Evolutionary conservation across 2,797 vertebrate genomes (phyloP).

Genomic region (Macropus fuliginosus): DNA sequence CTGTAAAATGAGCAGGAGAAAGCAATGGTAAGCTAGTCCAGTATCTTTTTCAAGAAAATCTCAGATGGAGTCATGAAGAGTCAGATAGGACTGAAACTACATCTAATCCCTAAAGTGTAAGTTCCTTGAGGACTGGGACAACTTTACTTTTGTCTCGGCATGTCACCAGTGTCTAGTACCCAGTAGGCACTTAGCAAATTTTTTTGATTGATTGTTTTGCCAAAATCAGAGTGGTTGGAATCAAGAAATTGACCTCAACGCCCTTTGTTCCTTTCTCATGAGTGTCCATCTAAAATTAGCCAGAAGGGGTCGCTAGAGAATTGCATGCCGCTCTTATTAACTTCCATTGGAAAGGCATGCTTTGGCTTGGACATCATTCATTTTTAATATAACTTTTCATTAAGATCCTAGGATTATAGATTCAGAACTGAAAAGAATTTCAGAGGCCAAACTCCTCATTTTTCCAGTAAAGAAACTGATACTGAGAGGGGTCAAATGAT

Average conservation of each 20-base stretch:
- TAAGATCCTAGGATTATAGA: background rate
- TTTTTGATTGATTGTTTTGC: background rate
- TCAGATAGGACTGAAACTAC: background rate
- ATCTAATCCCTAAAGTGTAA: background rate
- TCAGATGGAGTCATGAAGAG: background rate
- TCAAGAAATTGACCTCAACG: background rate
- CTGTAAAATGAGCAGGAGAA: background rate
- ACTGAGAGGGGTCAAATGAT: background rate
- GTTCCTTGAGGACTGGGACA: background rate
- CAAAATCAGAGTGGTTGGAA: background rate
- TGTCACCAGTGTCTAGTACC: background rate
- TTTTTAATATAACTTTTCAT: background rate
- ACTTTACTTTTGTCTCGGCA: background rate
- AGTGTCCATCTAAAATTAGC: background rate
- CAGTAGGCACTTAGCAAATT: background rate
- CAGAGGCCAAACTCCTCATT: background rate
- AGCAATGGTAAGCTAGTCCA: background rate
- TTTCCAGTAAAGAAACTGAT: background rate
- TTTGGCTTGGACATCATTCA: background rate
- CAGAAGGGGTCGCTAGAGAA: background rate
- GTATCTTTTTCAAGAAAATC: background rate
- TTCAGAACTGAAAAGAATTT: background rate
- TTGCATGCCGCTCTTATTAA: background rate
- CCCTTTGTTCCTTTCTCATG: background rate
- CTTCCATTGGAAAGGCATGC: background rate